Percentiles rank a stretch among this genome's conserved stretches.
These are phyloP conservation scores for Parauchenoglanis ngamensis DNA, from an alignment of 2,797 vertebrate species.

Conservation along the genomic window DNA sequence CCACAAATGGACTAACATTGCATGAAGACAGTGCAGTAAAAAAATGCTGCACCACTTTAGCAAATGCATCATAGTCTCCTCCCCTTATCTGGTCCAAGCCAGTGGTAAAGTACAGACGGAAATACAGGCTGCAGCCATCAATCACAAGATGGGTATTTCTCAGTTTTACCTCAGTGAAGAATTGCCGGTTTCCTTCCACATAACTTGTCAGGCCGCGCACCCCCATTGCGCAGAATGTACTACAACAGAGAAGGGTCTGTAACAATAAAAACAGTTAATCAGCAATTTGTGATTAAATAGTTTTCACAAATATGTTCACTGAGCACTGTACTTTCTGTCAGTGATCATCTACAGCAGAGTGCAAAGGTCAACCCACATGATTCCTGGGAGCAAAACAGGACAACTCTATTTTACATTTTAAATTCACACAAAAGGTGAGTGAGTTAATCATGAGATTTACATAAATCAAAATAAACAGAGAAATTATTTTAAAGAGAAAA, in stretches of 20 bases:
- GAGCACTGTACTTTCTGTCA: background rate
- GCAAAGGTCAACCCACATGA: background rate
- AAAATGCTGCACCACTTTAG: slow-evolving; percentile 73
- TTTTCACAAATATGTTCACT: background rate
- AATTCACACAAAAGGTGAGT: no score
- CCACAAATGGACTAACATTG: slow-evolving; percentile 82
- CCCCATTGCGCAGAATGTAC: slow-evolving; percentile 76
- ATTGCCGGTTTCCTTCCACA: slow-evolving; percentile 79
- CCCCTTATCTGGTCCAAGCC: slow-evolving; percentile 81
- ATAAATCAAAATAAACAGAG: background rate
- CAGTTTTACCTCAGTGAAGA: slow-evolving; percentile 81
- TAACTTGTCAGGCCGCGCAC: slow-evolving; percentile 85
- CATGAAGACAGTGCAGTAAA: slow-evolving; percentile 79
- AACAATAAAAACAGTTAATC: background rate
- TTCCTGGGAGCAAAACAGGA: background rate
- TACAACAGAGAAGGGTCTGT: background rate
- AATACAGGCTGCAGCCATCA: slow-evolving; percentile 90
- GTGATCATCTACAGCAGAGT: background rate
- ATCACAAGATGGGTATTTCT: slow-evolving; percentile 83
- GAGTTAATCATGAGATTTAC: background rate
- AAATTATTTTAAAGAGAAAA: no score
- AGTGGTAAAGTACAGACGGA: slow-evolving; percentile 81
- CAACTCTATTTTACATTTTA: background rate
- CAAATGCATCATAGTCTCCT: slow-evolving; percentile 87
- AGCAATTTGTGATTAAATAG: background rate